phyloP scores from a whole-genome alignment of 1,140 invertebrate species.

The Lutraria rhynchaena region DNA sequence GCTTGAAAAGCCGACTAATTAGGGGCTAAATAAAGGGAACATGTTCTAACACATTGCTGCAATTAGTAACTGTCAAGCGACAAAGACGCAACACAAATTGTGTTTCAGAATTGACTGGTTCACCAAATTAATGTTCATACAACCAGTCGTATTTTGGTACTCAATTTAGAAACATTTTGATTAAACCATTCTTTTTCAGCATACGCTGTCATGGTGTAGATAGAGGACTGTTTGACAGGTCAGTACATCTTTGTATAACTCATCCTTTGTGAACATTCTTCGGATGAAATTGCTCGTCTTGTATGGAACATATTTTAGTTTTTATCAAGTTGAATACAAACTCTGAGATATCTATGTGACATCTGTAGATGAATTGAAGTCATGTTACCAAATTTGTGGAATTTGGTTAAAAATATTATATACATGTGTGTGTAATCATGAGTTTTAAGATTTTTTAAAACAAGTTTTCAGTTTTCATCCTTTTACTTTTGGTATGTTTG shows the following conservation, averaged over 20 bases:
- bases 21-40: conserved; percentile 39
- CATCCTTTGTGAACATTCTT: conserved; percentile 10
- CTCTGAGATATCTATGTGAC: too few species aligned
- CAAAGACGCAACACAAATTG: conserved; percentile 3
- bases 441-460: too few species aligned
- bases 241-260: neutral
- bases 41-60: conserved; percentile 44
- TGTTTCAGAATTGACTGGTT: conserved; percentile 31
- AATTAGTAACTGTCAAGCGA: conserved; percentile 49
- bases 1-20: conserved; percentile 42
- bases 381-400: too few species aligned
- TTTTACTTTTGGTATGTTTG: too few species aligned
- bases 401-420: too few species aligned
- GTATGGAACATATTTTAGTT: neutral
- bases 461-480: too few species aligned
- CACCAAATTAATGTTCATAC: conserved; percentile 48
- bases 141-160: conserved; percentile 39
- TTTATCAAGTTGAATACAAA: too few species aligned
- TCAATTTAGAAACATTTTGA: conserved; percentile 57
- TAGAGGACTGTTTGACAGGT: conserved; percentile 10
- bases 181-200: conserved; percentile 44
- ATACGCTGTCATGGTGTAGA: conserved; percentile 42
- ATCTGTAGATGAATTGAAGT: too few species aligned
- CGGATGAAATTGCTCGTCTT: neutral
- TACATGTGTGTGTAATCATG: too few species aligned